These are phyloP conservation scores for Sitophilus oryzae DNA, from an alignment of 1,140 invertebrate genomes.

Conservation along the genomic window DNA sequence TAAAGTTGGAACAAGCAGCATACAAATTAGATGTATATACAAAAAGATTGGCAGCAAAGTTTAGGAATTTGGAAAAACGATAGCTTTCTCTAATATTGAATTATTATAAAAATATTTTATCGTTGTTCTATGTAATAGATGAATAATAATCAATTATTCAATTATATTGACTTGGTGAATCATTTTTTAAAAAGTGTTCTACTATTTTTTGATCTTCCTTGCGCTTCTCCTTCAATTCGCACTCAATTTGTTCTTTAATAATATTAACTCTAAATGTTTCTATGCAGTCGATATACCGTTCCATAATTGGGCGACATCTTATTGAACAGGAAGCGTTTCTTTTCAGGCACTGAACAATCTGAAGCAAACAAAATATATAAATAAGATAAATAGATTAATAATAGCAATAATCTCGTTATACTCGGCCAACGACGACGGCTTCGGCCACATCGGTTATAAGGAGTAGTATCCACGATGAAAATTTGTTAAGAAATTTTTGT, in stretches of 20 bases:
- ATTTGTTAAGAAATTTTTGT: no score
- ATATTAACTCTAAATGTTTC: constrained; percentile 29
- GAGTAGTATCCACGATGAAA: no score
- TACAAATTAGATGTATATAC: constrained; percentile 82
- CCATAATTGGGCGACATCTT: constrained; percentile 28
- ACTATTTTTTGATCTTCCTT: constrained; percentile 19
- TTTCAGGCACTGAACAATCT: constrained; percentile 31
- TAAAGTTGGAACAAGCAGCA: constrained; percentile 80
- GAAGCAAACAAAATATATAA: constrained; percentile 8
- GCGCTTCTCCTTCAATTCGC: constrained; percentile 13
- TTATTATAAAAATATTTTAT: constrained; percentile 1
- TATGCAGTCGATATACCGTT: constrained; percentile 34
- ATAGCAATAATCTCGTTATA: background rate
- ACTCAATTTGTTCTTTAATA: constrained; percentile 26
- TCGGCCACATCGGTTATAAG: no score
- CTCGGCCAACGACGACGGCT: no score
- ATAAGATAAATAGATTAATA: background rate
- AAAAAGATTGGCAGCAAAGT: constrained; percentile 75
- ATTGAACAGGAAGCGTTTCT: constrained; percentile 29
- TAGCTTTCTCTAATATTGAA: constrained; percentile 20
- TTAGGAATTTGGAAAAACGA: constrained; percentile 68
- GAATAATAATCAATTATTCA: no score
- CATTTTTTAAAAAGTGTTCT: constrained; percentile 17
- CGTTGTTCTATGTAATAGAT: constrained; percentile 2
- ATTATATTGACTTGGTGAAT: no score